Conservation (phyloP, 2,888 invertebrate genomes). For the Axea sp. region DNA sequence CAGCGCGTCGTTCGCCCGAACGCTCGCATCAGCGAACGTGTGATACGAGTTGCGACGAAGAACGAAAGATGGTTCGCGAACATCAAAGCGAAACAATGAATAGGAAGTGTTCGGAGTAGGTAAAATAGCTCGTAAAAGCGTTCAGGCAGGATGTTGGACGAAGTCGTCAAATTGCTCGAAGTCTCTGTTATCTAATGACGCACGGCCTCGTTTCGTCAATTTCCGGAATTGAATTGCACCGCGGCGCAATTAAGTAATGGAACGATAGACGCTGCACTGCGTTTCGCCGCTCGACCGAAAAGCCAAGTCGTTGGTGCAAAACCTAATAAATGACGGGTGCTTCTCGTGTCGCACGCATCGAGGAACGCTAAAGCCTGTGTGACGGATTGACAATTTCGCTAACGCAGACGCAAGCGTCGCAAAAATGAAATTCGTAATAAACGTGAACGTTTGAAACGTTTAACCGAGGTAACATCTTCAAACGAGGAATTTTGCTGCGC, state of each 20-base stretch:
- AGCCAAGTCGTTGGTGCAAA: slow-evolving; percentile 27
- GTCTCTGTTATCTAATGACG: slow-evolving; percentile 46
- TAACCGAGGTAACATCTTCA: no score
- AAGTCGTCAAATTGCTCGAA: slow-evolving; percentile 30
- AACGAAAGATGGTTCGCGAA: no score
- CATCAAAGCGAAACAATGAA: slow-evolving; percentile 11
- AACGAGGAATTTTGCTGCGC: no score
- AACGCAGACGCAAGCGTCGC: slow-evolving; percentile 2
- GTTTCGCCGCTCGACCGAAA: slow-evolving; percentile 43
- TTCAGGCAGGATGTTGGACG: slow-evolving; percentile 11
- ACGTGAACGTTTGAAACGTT: no score
- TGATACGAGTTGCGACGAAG: no score
- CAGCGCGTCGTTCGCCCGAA: no score
- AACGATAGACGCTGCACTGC: slow-evolving; percentile 9
- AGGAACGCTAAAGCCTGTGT: slow-evolving; percentile 7
- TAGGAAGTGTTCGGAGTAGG: no score
- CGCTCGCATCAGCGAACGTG: no score
- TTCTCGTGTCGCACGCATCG: slow-evolving; percentile 42
- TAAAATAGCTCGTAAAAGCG: slow-evolving; percentile 38
- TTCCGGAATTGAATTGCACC: slow-evolving; percentile 51
- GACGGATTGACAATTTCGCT: slow-evolving; percentile 41
- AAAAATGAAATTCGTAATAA: no score
- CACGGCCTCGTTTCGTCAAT: slow-evolving; percentile 38
- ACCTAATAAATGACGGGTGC: slow-evolving; percentile 31
- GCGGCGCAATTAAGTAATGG: slow-evolving; percentile 54